These are phyloP conservation scores for Megatriorchis doriae DNA, from an alignment of 2,113 vertebrate genomes.

Conservation along the genomic window DNA sequence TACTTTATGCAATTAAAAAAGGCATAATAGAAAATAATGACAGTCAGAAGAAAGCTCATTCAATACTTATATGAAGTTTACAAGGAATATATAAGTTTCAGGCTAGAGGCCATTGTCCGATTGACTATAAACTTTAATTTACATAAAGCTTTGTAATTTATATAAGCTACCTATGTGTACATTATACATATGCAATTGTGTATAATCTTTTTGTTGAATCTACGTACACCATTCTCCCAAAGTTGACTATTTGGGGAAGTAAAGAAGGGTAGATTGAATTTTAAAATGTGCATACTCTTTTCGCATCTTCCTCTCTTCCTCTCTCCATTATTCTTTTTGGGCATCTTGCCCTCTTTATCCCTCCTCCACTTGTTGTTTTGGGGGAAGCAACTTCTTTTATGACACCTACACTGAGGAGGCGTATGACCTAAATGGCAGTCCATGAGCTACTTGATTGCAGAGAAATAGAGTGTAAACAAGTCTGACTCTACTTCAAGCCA, in stretches of 20 bases:
- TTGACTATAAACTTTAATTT: background rate
- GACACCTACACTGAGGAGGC: background rate
- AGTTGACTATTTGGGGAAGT: background rate
- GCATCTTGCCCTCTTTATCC: background rate
- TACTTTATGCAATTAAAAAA: background rate
- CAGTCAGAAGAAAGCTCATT: background rate
- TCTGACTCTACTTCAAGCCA: background rate
- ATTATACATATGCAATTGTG: background rate
- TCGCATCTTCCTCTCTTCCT: background rate
- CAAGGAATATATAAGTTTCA: background rate
- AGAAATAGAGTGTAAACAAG: background rate
- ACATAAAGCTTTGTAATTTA: background rate
- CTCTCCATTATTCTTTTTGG: background rate
- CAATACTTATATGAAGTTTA: background rate
- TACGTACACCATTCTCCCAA: background rate
- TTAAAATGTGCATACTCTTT: background rate
- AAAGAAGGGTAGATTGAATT: background rate
- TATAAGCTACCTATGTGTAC: background rate
- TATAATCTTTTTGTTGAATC: background rate
- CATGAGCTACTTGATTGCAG: background rate
- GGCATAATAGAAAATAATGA: background rate
- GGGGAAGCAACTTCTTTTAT: background rate
- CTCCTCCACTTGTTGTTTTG: background rate
- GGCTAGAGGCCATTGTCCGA: background rate
- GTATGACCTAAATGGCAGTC: background rate